Evolutionary conservation across 2,888 invertebrate species (phyloP).

Genomic region (Tillus elongatus): DNA sequence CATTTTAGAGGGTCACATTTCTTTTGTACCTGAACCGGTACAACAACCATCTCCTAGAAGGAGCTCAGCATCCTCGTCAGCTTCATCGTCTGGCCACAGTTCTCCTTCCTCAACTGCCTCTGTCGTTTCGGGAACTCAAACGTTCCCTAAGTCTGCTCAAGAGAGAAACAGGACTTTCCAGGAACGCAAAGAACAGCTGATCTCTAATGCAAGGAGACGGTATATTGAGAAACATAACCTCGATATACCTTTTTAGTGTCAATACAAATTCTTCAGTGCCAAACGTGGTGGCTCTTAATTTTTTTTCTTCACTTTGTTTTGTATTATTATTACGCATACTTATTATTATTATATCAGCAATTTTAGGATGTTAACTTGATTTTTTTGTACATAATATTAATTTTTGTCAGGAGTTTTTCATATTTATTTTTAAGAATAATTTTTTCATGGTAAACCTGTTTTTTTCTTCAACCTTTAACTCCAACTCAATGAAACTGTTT

Average conservation of each 20-base stretch:
- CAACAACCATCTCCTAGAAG: conserved; percentile 10
- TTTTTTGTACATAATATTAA: too few species aligned
- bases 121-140: conserved; percentile 38
- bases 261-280: too few species aligned
- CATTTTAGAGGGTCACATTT: conserved; percentile 65
- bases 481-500: too few species aligned
- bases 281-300: neutral
- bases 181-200: conserved; percentile 68
- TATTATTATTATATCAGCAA: too few species aligned
- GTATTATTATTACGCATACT: too few species aligned
- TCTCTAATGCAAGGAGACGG: conserved; percentile 64
- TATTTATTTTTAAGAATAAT: too few species aligned
- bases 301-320: conserved; percentile 9
- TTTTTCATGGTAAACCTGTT: too few species aligned
- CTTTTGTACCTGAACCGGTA: conserved; percentile 48
- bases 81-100: conserved; percentile 10
- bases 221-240: conserved; percentile 72
- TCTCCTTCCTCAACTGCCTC: conserved; percentile 19
- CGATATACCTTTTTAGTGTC: conserved; percentile 30
- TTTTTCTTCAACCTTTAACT: too few species aligned
- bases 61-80: conserved; percentile 6
- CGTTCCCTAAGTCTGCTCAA: conserved; percentile 49
- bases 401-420: too few species aligned
- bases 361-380: too few species aligned
- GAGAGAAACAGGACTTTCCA: conserved; percentile 67